phyloP scores from a whole-genome alignment of 2,113 vertebrate genomes.

The Clarias macrocephalus region DNA sequence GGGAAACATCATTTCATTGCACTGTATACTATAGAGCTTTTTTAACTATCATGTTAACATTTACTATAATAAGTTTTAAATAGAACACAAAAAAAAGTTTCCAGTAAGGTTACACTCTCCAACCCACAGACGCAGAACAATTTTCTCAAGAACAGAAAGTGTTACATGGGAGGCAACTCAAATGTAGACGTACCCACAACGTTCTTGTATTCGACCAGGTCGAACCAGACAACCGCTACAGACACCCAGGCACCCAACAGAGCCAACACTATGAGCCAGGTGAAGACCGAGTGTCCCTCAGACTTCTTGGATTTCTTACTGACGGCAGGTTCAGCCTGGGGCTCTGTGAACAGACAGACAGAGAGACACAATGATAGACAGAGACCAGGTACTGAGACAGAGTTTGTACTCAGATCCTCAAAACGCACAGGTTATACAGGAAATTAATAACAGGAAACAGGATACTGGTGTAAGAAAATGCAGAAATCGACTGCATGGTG shows the following conservation, averaged over 20 bases:
- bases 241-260: conserved; percentile 94
- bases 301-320: conserved; percentile 81
- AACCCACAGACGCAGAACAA: background rate
- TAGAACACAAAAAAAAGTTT: background rate
- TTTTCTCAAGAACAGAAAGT: background rate
- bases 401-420: background rate
- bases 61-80: background rate
- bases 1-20: background rate
- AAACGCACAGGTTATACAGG: background rate
- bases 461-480: background rate
- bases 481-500: background rate
- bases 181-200: conserved; percentile 80
- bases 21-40: background rate
- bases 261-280: conserved; percentile 92
- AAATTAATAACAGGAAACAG: background rate
- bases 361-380: conserved; percentile 4
- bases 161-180: background rate
- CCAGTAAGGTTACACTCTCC: background rate
- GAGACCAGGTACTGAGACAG: background rate
- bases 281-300: conserved; percentile 84
- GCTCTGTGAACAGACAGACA: conserved; percentile 59
- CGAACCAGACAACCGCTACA: conserved; percentile 93
- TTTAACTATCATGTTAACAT: background rate
- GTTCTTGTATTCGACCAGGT: conserved; percentile 92
- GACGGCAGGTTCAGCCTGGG: conserved; percentile 67